phyloP scores from a whole-genome alignment of 2,888 invertebrate species.

The Platerodrilus igneus region DNA sequence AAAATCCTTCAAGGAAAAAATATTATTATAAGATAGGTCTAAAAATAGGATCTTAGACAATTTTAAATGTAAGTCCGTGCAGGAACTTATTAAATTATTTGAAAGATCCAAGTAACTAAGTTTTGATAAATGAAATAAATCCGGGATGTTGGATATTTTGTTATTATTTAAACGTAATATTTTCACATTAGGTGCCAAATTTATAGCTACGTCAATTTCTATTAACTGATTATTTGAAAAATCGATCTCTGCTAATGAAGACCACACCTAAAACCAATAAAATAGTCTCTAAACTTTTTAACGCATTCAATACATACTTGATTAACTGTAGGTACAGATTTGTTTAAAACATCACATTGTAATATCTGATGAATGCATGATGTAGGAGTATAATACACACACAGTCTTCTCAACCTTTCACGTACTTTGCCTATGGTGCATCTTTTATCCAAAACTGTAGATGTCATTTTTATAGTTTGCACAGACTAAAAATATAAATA shows the following conservation, averaged over 20 bases:
- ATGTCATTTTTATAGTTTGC: too few relatives aligned
- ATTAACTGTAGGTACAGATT: too few relatives aligned
- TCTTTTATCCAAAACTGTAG: too few relatives aligned
- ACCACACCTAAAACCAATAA: constrained; percentile 58
- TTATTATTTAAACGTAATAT: constrained; percentile 73
- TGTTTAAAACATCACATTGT: too few relatives aligned
- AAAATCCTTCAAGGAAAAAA: constrained; percentile 67
- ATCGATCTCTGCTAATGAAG: constrained; percentile 63
- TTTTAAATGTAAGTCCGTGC: constrained; percentile 75
- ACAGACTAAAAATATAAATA: too few relatives aligned
- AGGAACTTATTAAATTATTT: constrained; percentile 67
- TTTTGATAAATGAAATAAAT: constrained; percentile 73
- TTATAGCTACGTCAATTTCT: constrained; percentile 75
- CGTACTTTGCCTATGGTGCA: too few relatives aligned
- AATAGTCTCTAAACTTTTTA: too few relatives aligned
- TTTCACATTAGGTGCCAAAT: constrained; percentile 67
- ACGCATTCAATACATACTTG: too few relatives aligned
- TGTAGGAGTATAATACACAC: too few relatives aligned
- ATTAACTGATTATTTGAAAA: constrained; percentile 74
- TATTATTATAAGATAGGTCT: constrained; percentile 78
- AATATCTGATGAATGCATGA: too few relatives aligned
- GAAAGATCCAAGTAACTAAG: constrained; percentile 73
- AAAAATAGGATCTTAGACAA: constrained; percentile 82
- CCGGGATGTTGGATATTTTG: constrained; percentile 65
- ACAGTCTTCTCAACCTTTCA: too few relatives aligned